Base-by-base conservation (phyloP, 2,797 vertebrate species). In the Bradypodion pumilum region DNA sequence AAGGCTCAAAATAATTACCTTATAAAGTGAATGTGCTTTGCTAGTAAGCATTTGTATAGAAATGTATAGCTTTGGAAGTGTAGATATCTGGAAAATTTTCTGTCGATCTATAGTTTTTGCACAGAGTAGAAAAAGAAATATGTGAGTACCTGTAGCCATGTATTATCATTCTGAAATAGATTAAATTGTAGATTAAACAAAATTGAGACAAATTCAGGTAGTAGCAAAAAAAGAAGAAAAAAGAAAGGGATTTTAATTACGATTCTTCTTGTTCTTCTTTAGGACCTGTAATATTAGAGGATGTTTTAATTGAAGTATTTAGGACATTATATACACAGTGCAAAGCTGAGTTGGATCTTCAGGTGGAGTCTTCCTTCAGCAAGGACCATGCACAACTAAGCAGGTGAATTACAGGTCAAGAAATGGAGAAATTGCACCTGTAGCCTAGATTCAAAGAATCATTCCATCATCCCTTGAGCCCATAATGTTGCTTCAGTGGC, bases 221-320 rank as follows among this genome's bases (percentile, higher is more conserved):
- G 2, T 35, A 7, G 3, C 16, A 77, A 16, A 21, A 81, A 16
- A 0, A 6, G n/a, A n/a, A n/a, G n/a, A n/a, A 0, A 6, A n/a
- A n/a, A n/a, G n/a, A n/a, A n/a, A n/a, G n/a, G 7, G 75, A 16
- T 56, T 84, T 0, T 88, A 9, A 69, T 23, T 82, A 49, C 32
- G 91, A 66, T 0, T 85, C 29, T 94, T 87, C 89, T 27, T 80
- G 75, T 29, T 91, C 37, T 87, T 88, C 79, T 82, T 60, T 90
- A 99, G 99, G 99, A 69, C 99, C 99, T 90, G 98, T 97, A 52
- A 99, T 99, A 93, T 94, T 99, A 12, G 99, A 99, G 93, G 98
- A 99, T 85, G 98, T 99, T 80, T 89, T 99, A 86, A 99, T 99
- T 73, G 99, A 99, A 94, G 99, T 99, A 42, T 99, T 98, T 93